Percentiles rank a stretch among this genome's conserved stretches.
Conservation (phyloP, 2,888 invertebrate species). For the Polydrusus cervinus region DNA sequence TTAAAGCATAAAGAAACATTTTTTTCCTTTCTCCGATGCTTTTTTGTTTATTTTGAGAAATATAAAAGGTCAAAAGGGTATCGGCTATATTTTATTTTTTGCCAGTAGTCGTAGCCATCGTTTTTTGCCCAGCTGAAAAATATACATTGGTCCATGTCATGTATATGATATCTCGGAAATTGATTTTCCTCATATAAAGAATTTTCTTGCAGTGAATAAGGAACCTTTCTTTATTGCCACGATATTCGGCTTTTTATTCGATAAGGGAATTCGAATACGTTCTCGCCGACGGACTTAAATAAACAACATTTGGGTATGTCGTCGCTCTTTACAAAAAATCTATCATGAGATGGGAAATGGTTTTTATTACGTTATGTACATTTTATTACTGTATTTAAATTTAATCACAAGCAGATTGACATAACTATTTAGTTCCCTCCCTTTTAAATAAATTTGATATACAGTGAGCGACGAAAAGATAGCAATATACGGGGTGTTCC, state of each 20-base stretch:
- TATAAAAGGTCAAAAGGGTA: constrained; percentile 32
- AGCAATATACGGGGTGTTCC: too few relatives aligned
- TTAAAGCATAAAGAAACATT: constrained; percentile 16
- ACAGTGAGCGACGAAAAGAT: too few relatives aligned
- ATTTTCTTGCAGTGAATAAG: constrained; percentile 47
- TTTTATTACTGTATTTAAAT: too few relatives aligned
- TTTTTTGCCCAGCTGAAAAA: constrained; percentile 37
- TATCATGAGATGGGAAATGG: neutral
- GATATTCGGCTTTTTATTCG: constrained; percentile 49
- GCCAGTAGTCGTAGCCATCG: neutral
- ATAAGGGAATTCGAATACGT: constrained; percentile 40
- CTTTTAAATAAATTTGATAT: too few relatives aligned
- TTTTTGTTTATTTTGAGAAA: constrained; percentile 33
- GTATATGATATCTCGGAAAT: constrained; percentile 52
- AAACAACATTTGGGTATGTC: constrained; percentile 32
- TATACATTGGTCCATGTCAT: constrained; percentile 47
- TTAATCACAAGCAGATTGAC: too few relatives aligned
- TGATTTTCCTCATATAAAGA: constrained; percentile 48
- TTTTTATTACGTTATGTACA: neutral
- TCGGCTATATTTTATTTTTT: constrained; percentile 36
- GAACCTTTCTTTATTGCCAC: constrained; percentile 44
- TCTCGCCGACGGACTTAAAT: constrained; percentile 25
- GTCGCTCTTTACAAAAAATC: neutral
- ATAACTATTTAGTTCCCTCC: too few relatives aligned
- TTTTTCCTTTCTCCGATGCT: constrained; percentile 3